A percentile compares a stretch with the other conserved stretches of the same genome.
Conservation (phyloP, 2,888 invertebrate genomes). For the Eilema griseolum region DNA sequence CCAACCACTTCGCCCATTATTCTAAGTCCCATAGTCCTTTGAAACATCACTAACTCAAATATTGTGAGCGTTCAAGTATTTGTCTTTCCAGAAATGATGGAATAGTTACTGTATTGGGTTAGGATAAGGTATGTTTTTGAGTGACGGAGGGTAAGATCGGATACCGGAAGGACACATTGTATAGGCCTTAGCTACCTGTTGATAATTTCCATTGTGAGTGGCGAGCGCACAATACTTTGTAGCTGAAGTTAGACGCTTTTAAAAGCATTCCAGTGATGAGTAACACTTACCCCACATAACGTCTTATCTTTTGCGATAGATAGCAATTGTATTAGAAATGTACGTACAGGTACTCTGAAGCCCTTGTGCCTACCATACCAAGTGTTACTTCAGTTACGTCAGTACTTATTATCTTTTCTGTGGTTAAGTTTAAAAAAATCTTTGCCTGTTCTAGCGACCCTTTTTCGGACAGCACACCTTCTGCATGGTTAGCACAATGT, state of each 20-base stretch:
- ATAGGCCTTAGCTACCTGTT: constrained; percentile 82
- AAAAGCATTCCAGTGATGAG: constrained; percentile 77
- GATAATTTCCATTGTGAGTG: constrained; percentile 80
- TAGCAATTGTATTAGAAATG: constrained; percentile 32
- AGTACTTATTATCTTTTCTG: no score
- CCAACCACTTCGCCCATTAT: constrained; percentile 39
- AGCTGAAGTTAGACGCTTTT: constrained; percentile 65
- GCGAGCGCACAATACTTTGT: constrained; percentile 72
- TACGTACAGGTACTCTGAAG: constrained; percentile 15
- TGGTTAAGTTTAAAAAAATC: not conserved
- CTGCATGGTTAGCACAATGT: no score
- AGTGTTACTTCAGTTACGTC: not conserved
- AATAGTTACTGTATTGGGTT: constrained; percentile 45
- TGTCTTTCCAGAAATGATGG: constrained; percentile 16
- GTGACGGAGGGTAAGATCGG: constrained; percentile 49
- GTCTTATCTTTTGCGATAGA: constrained; percentile 54
- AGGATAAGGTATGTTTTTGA: constrained; percentile 52
- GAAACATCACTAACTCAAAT: constrained; percentile 40
- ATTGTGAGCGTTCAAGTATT: constrained; percentile 51
- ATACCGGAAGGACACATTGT: constrained; percentile 84
- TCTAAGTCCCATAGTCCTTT: constrained; percentile 48
- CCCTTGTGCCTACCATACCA: not conserved
- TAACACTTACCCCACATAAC: constrained; percentile 56
- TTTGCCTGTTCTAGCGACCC: not conserved
- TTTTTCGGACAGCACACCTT: not conserved